Evolutionary conservation across 2,888 invertebrate genomes (phyloP), one percentile per base, ranked within the genome.

Genomic region (Spisula subtruncata): DNA sequence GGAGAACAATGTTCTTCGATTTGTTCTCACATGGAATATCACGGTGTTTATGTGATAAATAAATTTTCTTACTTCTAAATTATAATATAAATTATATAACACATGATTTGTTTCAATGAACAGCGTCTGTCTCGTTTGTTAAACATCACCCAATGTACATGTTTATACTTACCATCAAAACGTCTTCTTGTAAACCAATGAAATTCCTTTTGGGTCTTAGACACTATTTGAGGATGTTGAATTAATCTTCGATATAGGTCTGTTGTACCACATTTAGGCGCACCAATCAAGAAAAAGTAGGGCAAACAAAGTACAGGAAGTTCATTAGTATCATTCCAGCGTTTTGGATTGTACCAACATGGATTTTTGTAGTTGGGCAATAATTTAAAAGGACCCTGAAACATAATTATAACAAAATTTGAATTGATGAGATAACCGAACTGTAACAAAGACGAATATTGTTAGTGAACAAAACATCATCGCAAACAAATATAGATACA

Each of bases 321-420:
- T 18, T 41, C 20, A 18, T 14, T n/a, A 18, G 56, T 56, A 41
- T 20, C 20, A 18, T 20, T 20, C 20, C 20, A 41, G 18, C 0
- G 16, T 0, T 56, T n/a, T n/a, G 56, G 18, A 56, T 56, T 56
- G 6, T 1, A 5, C 56, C 56, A 56, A 56, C 56, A 56, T 20
- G 56, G 56, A 20, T 56, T 56, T 56, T 56, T 56, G n/a, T 56
- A 56, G n/a, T 56, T 56, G 16, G 56, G 56, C 56, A 56, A 56
- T 0, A 56, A 56, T 5, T 56, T 56, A 56, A 56, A 56, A 5
- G 56, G 56, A 18, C 56, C 56, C 20, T n/a, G 20, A 20, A n/a
- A 6, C 56, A 56, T 56, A 56, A 54, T n/a, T 41, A 41, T 8
- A 41, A 41, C 41, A 41, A n/a, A n/a, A n/a, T n/a, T n/a, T n/a